phyloP scores from a whole-genome alignment of 2,113 vertebrate genomes.

The Saccopteryx leptura region DNA sequence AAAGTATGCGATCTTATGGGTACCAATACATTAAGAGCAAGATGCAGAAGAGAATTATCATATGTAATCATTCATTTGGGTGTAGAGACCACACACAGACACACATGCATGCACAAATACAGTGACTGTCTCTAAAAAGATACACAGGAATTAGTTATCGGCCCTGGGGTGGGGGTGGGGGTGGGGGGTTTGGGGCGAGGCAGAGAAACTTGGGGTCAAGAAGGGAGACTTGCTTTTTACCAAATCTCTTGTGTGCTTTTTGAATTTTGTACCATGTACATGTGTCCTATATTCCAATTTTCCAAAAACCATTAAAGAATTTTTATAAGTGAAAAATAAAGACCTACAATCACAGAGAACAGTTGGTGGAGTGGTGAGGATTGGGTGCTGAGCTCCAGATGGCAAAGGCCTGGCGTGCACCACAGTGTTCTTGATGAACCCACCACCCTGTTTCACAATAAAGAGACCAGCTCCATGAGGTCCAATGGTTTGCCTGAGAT shows the following conservation, averaged over 20 bases:
- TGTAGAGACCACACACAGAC: background rate
- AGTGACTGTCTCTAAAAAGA: background rate
- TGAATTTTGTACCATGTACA: background rate
- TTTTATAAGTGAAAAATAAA: background rate
- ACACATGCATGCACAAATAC: background rate
- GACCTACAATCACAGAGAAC: background rate
- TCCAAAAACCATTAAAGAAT: background rate
- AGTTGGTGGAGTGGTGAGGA: background rate
- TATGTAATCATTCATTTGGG: background rate
- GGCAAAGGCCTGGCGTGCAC: no score
- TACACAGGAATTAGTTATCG: background rate
- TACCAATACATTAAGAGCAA: background rate
- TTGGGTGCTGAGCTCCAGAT: background rate
- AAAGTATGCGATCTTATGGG: background rate
- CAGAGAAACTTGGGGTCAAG: background rate
- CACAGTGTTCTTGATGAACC: fast-evolving
- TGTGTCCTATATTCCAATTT: background rate
- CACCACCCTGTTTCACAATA: no score
- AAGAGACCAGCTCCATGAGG: background rate
- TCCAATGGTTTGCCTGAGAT: background rate
- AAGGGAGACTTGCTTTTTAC: background rate
- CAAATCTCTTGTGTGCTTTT: background rate
- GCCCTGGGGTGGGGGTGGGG: background rate
- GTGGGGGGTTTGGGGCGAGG: background rate
- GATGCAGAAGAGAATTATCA: background rate